Percentiles rank a stretch among this genome's conserved stretches.
These are phyloP conservation scores for Colossoma macropomum DNA, from an alignment of 2,113 vertebrate genomes.

Conservation along the genomic window DNA sequence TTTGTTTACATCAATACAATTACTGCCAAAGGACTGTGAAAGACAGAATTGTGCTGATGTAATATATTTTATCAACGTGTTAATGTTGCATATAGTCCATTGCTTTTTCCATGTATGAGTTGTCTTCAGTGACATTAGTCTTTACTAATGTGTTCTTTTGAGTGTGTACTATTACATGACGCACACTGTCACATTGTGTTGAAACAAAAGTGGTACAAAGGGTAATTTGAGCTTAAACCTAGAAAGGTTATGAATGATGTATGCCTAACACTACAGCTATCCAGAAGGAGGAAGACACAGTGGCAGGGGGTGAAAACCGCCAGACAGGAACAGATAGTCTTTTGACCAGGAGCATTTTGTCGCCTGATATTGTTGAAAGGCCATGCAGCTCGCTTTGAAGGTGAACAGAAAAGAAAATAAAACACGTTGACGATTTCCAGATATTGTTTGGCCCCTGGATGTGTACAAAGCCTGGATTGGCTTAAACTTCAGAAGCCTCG, in stretches of 20 bases:
- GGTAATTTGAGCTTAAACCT: constrained; percentile 5
- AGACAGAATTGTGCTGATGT: background rate
- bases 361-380: constrained; percentile 55
- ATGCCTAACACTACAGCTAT: background rate
- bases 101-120: too few relatives aligned
- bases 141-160: background rate
- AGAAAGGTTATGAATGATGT: constrained; percentile 20
- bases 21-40: background rate
- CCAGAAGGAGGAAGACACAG: constrained; percentile 27
- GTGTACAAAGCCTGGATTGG: constrained; percentile 54
- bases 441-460: constrained; percentile 66
- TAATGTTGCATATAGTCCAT: too few relatives aligned
- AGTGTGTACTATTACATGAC: background rate
- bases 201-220: background rate
- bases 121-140: background rate
- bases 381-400: constrained; percentile 51
- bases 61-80: too few relatives aligned
- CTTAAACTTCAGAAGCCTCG: constrained; percentile 59
- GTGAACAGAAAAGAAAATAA: constrained; percentile 56
- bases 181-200: background rate
- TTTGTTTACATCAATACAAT: too few relatives aligned
- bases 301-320: constrained; percentile 14
- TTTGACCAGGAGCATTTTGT: constrained; percentile 57
- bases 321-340: constrained; percentile 52
- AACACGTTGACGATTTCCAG: constrained; percentile 59